Percentiles rank a stretch among this genome's conserved stretches.
Evolutionary conservation across 2,113 vertebrate genomes (phyloP).

Genomic region (Grammomys dolichurus): DNA sequence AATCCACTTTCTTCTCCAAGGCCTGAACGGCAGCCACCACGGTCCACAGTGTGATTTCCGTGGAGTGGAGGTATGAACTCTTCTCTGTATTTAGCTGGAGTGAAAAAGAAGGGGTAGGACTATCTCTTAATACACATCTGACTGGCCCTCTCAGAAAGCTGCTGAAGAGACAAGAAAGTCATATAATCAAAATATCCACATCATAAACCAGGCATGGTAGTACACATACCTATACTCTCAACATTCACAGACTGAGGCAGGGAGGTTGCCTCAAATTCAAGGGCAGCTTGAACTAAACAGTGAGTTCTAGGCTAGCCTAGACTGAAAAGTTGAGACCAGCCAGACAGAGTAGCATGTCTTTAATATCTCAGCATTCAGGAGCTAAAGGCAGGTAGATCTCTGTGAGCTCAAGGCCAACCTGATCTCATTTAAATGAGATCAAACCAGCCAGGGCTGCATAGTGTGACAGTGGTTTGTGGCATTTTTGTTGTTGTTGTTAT

Average conservation of each 20-base stretch:
- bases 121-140: background rate
- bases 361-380: background rate
- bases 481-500: background rate
- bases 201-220: background rate
- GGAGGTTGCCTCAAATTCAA: background rate
- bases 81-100: conserved; percentile 24
- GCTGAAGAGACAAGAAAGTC: conserved; percentile 5
- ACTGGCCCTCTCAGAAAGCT: conserved; percentile 60
- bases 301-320: background rate
- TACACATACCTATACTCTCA: background rate
- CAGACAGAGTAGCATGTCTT: background rate
- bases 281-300: background rate
- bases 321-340: background rate
- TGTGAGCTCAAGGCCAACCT: background rate
- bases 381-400: background rate
- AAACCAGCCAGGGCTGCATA: background rate
- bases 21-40: conserved; percentile 79
- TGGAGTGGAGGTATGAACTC: conserved; percentile 67
- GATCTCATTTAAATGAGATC: background rate
- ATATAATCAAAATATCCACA: background rate
- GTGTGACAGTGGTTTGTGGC: background rate
- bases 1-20: conserved; percentile 81
- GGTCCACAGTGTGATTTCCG: conserved; percentile 78
- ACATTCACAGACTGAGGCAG: background rate
- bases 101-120: background rate